Base-by-base conservation (phyloP, 1,140 invertebrate species). In the Achatina immaculata region DNA sequence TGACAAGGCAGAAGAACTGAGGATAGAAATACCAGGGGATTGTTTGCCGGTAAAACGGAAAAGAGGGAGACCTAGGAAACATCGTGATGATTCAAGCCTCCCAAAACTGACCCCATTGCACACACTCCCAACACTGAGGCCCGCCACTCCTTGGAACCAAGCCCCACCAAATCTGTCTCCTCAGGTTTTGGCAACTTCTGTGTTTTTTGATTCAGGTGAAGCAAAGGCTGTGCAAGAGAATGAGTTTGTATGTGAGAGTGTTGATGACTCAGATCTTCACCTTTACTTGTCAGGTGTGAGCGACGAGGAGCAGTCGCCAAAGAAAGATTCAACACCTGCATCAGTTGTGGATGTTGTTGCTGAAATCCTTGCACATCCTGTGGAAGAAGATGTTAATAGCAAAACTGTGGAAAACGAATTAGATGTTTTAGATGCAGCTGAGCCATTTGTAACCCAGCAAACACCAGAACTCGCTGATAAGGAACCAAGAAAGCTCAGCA, bases 191-290 rank as follows among this genome's bases (percentile, higher is more conserved):
- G 58, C 65, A 58, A 1, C 19, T 34, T 43, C 68, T 72, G 16
- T 16, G 3, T 55, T 55, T 36, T 16, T 51, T 1, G 19, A 28
- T 14, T 4, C 14, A 19, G 14, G 6, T 45, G 62, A 68, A 66
- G 2, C 19, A 14, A 31, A 9, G 9, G 34, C 4, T 31, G 16
- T 11, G 2, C 66, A 48, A 38, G 78, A 80, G 1, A 9, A 9
- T 34, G 78, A 80, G 0, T 19, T 72, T 51, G 66, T 72, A 1
- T 14, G 4, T 71, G 78, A 80, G 48, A 55, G 34, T 51, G 78
- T 80, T 14, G 78, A 80, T 48, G 78, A 80, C 21, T 36, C 76
- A 66, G 68, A 80, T 43, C 40, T 71, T 55, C 78, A 80, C 28
- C 40, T 80, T 11, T 80, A 80, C 40, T 34, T 71, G 11, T 80